Percentiles rank a stretch among this genome's conserved stretches.
phyloP scores from a whole-genome alignment of 2,113 vertebrate species.

The Sturnus vulgaris region DNA sequence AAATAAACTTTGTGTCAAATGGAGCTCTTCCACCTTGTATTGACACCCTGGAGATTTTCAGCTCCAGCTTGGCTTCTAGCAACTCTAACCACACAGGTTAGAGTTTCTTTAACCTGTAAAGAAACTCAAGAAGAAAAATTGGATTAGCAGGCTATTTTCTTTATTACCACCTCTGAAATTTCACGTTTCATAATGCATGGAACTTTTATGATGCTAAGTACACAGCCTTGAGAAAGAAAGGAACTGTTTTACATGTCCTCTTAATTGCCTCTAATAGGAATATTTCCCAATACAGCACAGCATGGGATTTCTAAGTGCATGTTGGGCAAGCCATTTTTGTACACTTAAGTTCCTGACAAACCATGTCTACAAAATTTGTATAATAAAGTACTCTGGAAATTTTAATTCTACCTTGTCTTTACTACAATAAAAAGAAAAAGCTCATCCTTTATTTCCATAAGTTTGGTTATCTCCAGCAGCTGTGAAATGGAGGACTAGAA shows the following conservation, averaged over 20 bases:
- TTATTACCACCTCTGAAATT: neutral
- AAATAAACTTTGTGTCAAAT: neutral
- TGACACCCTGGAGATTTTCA: neutral
- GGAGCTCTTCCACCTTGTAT: neutral
- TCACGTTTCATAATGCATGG: neutral
- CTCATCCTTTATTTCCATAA: neutral
- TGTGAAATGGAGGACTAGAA: neutral
- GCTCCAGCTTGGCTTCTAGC: neutral
- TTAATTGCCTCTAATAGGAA: neutral
- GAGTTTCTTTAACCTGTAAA: neutral
- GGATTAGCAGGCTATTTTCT: neutral
- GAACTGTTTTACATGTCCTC: neutral
- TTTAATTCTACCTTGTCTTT: neutral
- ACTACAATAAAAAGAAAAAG: neutral
- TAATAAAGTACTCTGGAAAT: neutral
- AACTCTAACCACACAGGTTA: neutral
- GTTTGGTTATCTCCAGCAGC: neutral
- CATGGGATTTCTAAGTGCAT: neutral
- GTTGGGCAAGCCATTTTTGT: neutral
- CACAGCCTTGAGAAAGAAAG: neutral
- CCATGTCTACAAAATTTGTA: neutral
- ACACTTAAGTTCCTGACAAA: neutral
- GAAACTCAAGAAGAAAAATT: neutral
- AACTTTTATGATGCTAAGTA: neutral
- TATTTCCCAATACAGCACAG: neutral